Conservation (phyloP, 2,888 invertebrate genomes). For the Caenorhabditis sp. region DNA sequence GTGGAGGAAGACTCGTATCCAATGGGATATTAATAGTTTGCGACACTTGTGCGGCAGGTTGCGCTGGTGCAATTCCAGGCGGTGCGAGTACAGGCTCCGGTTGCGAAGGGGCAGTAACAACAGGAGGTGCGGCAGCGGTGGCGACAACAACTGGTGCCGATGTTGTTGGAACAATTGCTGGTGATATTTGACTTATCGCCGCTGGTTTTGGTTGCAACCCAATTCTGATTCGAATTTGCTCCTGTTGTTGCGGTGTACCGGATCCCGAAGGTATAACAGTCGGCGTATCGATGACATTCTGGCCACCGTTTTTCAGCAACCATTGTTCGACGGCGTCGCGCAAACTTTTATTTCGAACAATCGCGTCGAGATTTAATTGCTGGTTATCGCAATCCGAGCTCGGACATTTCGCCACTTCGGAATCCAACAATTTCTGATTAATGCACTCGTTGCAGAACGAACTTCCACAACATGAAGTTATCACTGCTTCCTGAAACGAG, state of each 20-base stretch:
- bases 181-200: constrained; percentile 9
- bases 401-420: constrained; percentile 57
- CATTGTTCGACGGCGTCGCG: constrained; percentile 60
- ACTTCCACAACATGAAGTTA: constrained; percentile 97
- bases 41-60: background rate
- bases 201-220: constrained; percentile 21
- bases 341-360: constrained; percentile 64
- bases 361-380: constrained; percentile 48
- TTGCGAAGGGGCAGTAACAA: background rate
- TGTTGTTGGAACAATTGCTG: constrained; percentile 10
- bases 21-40: background rate
- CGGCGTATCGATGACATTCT: background rate
- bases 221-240: constrained; percentile 38
- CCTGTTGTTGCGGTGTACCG: constrained; percentile 6
- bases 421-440: constrained; percentile 50
- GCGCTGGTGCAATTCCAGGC: background rate
- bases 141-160: background rate
- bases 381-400: constrained; percentile 34
- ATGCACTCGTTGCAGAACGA: constrained; percentile 97
- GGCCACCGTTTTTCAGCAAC: constrained; percentile 15
- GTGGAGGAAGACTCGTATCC: constrained; percentile 33
- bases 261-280: constrained; percentile 3
- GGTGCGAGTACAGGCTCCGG: background rate
- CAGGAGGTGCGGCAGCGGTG: background rate
- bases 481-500: constrained; percentile 86